Conservation (phyloP, 1,140 invertebrate species). For the Drosophila navojoa region DNA sequence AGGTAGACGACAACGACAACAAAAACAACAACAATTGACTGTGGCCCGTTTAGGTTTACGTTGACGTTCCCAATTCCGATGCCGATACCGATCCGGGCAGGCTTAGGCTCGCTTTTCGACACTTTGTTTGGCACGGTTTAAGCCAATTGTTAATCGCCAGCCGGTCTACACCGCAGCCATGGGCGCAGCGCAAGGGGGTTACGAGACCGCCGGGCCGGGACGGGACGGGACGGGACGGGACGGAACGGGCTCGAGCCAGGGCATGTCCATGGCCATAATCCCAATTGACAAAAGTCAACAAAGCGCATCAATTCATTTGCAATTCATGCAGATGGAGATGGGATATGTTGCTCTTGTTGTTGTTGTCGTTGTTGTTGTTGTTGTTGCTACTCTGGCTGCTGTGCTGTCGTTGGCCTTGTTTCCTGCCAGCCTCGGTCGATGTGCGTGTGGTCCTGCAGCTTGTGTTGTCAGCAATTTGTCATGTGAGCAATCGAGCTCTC, state of each 20-base stretch:
- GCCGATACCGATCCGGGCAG: slow-evolving; percentile 45
- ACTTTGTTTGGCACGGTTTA: slow-evolving; percentile 79
- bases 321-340: slow-evolving; percentile 63
- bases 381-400: neutral
- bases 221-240: neutral
- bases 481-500: slow-evolving; percentile 17
- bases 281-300: slow-evolving; percentile 81
- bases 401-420: slow-evolving; percentile 21
- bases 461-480: slow-evolving; percentile 47
- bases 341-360: slow-evolving; percentile 13
- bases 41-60: slow-evolving; percentile 4
- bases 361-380: slow-evolving; percentile 8
- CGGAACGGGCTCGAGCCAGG: neutral
- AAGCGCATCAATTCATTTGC: slow-evolving; percentile 80
- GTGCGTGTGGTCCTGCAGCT: slow-evolving; percentile 36
- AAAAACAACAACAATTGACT: slow-evolving; percentile 22
- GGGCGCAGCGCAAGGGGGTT: neutral
- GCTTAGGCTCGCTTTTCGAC: slow-evolving; percentile 79
- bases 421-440: slow-evolving; percentile 3
- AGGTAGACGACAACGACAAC: slow-evolving; percentile 53
- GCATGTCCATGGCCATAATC: slow-evolving; percentile 54
- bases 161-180: neutral
- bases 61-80: slow-evolving; percentile 22
- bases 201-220: neutral
- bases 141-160: slow-evolving; percentile 73